A percentile compares a stretch with the other conserved stretches of the same genome.
Evolutionary conservation across 2,113 vertebrate genomes (phyloP).

Genomic region (Dipodomys merriami): DNA sequence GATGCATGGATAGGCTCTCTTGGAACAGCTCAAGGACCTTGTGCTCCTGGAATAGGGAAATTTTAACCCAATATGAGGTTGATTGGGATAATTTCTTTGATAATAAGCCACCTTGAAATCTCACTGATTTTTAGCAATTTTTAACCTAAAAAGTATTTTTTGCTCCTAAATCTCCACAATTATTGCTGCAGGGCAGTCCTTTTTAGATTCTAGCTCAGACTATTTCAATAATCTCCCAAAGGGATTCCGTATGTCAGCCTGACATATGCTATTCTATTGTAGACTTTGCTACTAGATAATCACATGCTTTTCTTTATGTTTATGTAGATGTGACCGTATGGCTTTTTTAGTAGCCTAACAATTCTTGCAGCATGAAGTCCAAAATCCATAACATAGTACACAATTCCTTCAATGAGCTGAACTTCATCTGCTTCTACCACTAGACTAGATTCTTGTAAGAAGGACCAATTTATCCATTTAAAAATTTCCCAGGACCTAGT

Average conservation of each 20-base stretch:
- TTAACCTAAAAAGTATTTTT: slow-evolving; percentile 31
- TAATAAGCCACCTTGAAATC: neutral
- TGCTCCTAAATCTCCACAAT: neutral
- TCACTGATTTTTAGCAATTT: neutral
- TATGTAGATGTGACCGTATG: neutral
- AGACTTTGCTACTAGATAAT: neutral
- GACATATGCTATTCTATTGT: neutral
- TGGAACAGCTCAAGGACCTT: neutral
- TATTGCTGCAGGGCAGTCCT: neutral
- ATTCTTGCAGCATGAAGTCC: slow-evolving; percentile 18
- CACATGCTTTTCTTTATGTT: neutral
- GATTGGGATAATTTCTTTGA: neutral
- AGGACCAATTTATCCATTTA: neutral
- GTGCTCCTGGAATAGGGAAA: neutral
- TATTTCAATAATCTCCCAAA: neutral
- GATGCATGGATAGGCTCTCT: neutral
- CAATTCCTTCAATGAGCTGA: neutral
- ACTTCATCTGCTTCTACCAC: neutral
- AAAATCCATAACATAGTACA: neutral
- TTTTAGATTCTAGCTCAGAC: neutral
- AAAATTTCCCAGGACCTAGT: neutral
- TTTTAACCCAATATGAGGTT: neutral
- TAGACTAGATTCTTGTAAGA: neutral
- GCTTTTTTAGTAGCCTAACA: neutral
- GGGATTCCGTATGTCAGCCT: neutral